phyloP scores from a whole-genome alignment of 1,140 invertebrate species.

The Leptinotarsa lineolata region DNA sequence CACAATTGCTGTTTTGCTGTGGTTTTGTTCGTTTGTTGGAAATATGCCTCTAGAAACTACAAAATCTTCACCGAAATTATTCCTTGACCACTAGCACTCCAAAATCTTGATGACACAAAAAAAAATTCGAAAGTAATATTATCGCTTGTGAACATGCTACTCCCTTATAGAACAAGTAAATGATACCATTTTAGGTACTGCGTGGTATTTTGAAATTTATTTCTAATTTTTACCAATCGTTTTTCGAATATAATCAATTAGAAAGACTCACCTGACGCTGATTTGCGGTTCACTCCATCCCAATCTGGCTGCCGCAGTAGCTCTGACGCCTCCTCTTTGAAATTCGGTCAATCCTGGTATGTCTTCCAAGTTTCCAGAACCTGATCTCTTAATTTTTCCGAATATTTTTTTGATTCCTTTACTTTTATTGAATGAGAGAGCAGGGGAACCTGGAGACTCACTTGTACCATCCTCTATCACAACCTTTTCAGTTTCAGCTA shows the following conservation, averaged over 20 bases:
- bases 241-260: neutral
- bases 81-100: no score
- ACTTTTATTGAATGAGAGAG: slow-evolving; percentile 60
- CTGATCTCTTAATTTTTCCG: slow-evolving; percentile 72
- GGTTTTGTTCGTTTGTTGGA: no score
- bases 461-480: slow-evolving; percentile 60
- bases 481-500: slow-evolving; percentile 72
- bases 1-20: no score
- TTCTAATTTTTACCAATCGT: no score
- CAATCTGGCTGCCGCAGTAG: slow-evolving; percentile 77
- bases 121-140: no score
- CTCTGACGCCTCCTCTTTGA: slow-evolving; percentile 71
- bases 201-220: no score
- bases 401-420: slow-evolving; percentile 70
- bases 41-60: no score
- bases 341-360: slow-evolving; percentile 66
- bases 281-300: slow-evolving; percentile 64
- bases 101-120: no score
- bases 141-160: no score
- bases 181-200: no score
- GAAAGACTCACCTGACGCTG: slow-evolving; percentile 36
- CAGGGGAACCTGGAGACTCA: slow-evolving; percentile 60
- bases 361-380: slow-evolving; percentile 73
- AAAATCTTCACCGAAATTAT: no score
- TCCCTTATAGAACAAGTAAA: no score